phyloP scores from a whole-genome alignment of 2,797 vertebrate species.

The Trematomus bernacchii region DNA sequence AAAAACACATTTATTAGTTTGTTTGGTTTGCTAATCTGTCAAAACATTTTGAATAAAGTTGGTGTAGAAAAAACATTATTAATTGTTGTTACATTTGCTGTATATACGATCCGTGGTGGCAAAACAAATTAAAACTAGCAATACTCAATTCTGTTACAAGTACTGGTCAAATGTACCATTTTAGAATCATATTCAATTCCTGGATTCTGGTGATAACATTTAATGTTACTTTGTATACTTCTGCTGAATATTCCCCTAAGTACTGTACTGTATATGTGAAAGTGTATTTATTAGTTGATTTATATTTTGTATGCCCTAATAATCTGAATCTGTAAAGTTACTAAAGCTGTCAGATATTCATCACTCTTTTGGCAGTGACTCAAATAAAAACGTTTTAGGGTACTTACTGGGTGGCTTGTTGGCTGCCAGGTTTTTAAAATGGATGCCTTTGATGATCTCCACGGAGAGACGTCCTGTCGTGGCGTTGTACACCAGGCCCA shows the following conservation, averaged over 20 bases:
- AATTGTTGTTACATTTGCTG: background rate
- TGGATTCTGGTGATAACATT: too few species aligned
- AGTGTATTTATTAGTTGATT: too few species aligned
- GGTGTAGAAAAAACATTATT: background rate
- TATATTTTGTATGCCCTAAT: too few species aligned
- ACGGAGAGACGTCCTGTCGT: conserved; percentile 97
- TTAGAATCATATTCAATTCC: too few species aligned
- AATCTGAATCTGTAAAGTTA: too few species aligned
- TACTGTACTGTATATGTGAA: too few species aligned
- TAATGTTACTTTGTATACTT: too few species aligned
- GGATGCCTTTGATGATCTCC: conserved; percentile 99
- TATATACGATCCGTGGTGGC: background rate
- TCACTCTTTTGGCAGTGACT: conserved; percentile 67
- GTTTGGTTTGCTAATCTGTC: background rate
- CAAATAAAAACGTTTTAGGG: conserved; percentile 62
- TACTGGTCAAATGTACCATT: too few species aligned
- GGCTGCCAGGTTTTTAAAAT: conserved; percentile 97
- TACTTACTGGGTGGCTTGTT: conserved; percentile 99
- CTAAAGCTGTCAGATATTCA: conserved; percentile 2
- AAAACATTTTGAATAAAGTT: background rate
- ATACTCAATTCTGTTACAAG: too few species aligned
- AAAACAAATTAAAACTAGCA: too few species aligned
- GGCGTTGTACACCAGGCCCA: conserved; percentile 97
- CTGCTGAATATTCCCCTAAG: too few species aligned
- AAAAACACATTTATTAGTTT: background rate